These are phyloP conservation scores for Mesembrinibis cayennensis DNA, from an alignment of 2,113 vertebrate species.

Conservation along the genomic window DNA sequence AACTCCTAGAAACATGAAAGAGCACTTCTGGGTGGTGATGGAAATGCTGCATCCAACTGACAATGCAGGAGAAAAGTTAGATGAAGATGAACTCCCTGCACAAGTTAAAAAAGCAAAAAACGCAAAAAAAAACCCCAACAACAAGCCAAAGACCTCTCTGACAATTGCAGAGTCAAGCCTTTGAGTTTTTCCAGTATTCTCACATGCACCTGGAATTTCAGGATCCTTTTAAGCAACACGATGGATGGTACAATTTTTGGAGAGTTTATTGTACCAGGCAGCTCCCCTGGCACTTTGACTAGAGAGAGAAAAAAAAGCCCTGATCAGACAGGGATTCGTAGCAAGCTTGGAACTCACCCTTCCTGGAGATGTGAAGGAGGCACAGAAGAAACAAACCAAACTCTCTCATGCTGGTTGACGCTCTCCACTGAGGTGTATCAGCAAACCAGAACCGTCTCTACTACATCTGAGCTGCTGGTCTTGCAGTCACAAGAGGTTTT, in stretches of 20 bases:
- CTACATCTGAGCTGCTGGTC: neutral
- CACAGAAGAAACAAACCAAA: neutral
- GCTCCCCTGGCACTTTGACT: neutral
- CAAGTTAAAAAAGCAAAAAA: neutral
- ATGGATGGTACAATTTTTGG: neutral
- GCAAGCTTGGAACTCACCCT: slow-evolving; percentile 51
- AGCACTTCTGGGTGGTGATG: neutral
- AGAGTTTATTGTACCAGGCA: neutral
- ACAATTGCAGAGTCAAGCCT: neutral
- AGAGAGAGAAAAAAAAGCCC: neutral
- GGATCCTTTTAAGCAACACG: neutral
- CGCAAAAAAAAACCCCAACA: too few species aligned
- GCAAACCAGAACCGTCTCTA: neutral
- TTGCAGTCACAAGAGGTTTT: neutral
- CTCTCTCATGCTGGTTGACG: neutral
- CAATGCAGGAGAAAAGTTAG: neutral
- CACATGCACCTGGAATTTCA: neutral
- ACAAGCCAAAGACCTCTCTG: neutral
- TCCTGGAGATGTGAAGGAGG: slow-evolving; percentile 37
- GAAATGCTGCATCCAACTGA: neutral
- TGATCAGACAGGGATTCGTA: neutral
- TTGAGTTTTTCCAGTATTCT: neutral
- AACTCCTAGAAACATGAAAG: neutral
- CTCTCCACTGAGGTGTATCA: neutral
- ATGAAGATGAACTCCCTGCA: neutral